Percentiles rank a stretch among this genome's conserved stretches.
These are phyloP conservation scores for Abscondita cerata DNA, from an alignment of 2,888 invertebrate genomes.

Conservation along the genomic window DNA sequence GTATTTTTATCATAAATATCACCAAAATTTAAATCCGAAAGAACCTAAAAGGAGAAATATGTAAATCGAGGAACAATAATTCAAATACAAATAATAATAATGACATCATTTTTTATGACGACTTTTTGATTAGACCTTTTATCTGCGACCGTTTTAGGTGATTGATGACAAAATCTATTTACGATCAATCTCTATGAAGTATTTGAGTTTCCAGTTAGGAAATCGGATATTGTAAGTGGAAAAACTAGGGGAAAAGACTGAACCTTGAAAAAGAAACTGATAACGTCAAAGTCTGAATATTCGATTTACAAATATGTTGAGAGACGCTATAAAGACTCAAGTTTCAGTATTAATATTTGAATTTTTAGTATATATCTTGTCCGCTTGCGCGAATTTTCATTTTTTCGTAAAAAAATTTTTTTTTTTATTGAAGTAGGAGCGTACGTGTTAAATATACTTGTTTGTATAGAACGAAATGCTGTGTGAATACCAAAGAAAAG, in stretches of 20 bases:
- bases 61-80: slow-evolving; percentile 18
- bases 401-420: too few relatives aligned
- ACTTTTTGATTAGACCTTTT: slow-evolving; percentile 31
- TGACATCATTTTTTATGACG: slow-evolving; percentile 29
- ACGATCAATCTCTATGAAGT: slow-evolving; percentile 38
- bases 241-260: slow-evolving; percentile 17
- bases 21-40: too few relatives aligned
- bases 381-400: too few relatives aligned
- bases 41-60: too few relatives aligned
- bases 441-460: too few relatives aligned
- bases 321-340: slow-evolving; percentile 16
- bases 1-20: too few relatives aligned
- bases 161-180: slow-evolving; percentile 40
- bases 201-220: slow-evolving; percentile 35
- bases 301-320: slow-evolving; percentile 22
- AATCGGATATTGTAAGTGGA: slow-evolving; percentile 29
- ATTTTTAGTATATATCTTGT: too few relatives aligned
- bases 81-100: slow-evolving; percentile 21
- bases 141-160: slow-evolving; percentile 33
- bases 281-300: slow-evolving; percentile 26
- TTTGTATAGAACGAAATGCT: too few relatives aligned
- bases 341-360: slow-evolving; percentile 14
- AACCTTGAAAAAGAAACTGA: slow-evolving; percentile 14
- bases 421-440: too few relatives aligned
- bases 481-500: too few relatives aligned